Evolutionary conservation across 2,113 vertebrate genomes (phyloP).

Genomic region (Dipodomys spectabilis): DNA sequence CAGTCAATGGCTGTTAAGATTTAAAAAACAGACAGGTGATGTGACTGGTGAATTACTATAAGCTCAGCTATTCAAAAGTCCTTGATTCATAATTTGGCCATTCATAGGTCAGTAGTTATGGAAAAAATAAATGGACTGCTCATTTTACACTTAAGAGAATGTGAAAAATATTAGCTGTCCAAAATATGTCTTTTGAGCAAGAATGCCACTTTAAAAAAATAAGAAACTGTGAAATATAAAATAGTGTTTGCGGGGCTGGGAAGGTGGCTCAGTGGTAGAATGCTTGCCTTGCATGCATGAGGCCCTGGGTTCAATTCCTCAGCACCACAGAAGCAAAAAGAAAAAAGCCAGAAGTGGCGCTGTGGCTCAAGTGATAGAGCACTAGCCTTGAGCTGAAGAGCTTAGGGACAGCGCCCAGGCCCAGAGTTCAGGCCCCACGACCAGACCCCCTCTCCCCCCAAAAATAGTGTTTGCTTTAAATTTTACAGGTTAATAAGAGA

Average conservation of each 20-base stretch:
- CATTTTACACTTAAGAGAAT: background rate
- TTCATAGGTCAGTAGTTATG: background rate
- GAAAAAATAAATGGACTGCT: background rate
- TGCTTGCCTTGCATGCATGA: too few species aligned
- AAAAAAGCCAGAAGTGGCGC: too few species aligned
- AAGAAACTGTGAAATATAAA: constrained; percentile 37
- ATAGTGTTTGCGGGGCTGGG: background rate
- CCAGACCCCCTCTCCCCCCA: too few species aligned
- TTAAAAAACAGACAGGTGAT: background rate
- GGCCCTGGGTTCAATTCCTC: too few species aligned
- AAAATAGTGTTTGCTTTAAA: constrained; percentile 16
- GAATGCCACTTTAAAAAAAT: constrained; percentile 33
- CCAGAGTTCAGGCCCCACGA: too few species aligned
- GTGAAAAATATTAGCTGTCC: background rate
- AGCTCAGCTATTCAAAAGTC: background rate
- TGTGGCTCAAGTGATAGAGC: too few species aligned
- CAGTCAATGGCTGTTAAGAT: background rate
- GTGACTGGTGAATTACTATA: background rate
- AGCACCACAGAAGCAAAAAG: too few species aligned
- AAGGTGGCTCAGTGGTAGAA: too few species aligned
- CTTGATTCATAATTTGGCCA: background rate
- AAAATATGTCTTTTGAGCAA: constrained; percentile 30
- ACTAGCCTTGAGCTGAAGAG: too few species aligned
- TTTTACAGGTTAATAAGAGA: background rate
- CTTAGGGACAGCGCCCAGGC: too few species aligned